Evolutionary conservation across 2,797 vertebrate genomes (phyloP).

Genomic region (Xiphophorus birchmanni): DNA sequence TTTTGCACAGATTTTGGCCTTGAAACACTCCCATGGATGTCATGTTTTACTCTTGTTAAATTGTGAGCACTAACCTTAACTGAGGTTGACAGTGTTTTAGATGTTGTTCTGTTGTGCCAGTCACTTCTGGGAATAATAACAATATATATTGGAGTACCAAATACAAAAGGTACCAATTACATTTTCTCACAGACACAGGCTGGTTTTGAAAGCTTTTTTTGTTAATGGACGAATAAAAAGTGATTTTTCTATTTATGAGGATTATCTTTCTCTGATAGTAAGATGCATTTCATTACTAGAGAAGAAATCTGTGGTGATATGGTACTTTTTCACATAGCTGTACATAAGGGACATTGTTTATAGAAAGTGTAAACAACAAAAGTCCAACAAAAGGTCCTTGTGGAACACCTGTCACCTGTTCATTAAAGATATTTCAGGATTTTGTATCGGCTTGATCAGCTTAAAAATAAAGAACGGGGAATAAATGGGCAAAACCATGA

Average conservation of each 20-base stretch:
- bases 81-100: not conserved
- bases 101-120: not conserved
- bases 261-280: not conserved
- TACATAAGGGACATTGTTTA: not conserved
- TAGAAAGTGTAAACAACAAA: not conserved
- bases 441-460: not conserved
- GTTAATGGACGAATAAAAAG: not conserved
- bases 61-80: not conserved
- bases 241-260: not conserved
- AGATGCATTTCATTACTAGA: not conserved
- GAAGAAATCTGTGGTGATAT: too few species aligned
- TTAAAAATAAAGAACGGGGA: not conserved
- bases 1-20: not conserved
- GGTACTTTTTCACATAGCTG: not conserved
- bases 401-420: not conserved
- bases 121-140: too few species aligned
- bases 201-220: not conserved
- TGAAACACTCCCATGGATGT: not conserved
- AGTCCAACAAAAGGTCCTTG: not conserved
- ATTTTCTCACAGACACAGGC: not conserved
- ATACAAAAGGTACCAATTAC: not conserved
- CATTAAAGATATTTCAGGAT: not conserved
- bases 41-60: not conserved
- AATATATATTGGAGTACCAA: not conserved
- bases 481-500: not conserved